Percentiles rank a stretch among this genome's conserved stretches.
Conservation (phyloP, 2,888 invertebrate genomes). For the Xylota segnis region DNA sequence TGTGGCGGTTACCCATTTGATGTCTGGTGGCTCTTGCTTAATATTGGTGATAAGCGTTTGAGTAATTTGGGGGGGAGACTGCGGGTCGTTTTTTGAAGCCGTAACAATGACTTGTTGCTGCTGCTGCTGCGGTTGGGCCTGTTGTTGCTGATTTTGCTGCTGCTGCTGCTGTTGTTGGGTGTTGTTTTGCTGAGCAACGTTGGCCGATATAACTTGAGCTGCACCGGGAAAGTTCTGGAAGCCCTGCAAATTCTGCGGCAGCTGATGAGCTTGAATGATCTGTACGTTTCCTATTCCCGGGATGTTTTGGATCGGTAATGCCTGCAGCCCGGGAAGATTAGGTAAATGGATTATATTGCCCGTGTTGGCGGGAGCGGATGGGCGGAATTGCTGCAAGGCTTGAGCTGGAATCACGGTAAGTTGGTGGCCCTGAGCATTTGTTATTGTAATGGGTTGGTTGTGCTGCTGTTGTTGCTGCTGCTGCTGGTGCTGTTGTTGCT, state of each 20-base stretch:
- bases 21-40: constrained; percentile 83
- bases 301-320: constrained; percentile 91
- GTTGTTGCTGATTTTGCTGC: constrained; percentile 76
- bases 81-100: constrained; percentile 82
- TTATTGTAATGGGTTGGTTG: constrained; percentile 88
- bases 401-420: constrained; percentile 93
- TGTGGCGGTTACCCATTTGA: constrained; percentile 81
- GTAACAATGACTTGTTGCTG: constrained; percentile 79
- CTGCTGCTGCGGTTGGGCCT: constrained; percentile 79
- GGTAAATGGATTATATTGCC: constrained; percentile 82
- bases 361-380: constrained; percentile 77
- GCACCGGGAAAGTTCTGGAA: constrained; percentile 76
- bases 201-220: constrained; percentile 64
- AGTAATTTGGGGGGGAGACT: constrained; percentile 82
- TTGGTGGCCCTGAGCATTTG: constrained; percentile 91
- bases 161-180: constrained; percentile 76
- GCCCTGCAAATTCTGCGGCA: constrained; percentile 83
- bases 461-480: constrained; percentile 80
- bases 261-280: constrained; percentile 85
- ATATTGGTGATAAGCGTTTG: constrained; percentile 82
- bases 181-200: constrained; percentile 77
- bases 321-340: constrained; percentile 85
- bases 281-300: constrained; percentile 93
- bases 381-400: constrained; percentile 85
- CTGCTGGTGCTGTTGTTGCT: constrained; percentile 77